Evolutionary conservation across 2,888 invertebrate genomes (phyloP), one percentile per base, ranked within the genome.

Genomic region (Diploptera punctata): DNA sequence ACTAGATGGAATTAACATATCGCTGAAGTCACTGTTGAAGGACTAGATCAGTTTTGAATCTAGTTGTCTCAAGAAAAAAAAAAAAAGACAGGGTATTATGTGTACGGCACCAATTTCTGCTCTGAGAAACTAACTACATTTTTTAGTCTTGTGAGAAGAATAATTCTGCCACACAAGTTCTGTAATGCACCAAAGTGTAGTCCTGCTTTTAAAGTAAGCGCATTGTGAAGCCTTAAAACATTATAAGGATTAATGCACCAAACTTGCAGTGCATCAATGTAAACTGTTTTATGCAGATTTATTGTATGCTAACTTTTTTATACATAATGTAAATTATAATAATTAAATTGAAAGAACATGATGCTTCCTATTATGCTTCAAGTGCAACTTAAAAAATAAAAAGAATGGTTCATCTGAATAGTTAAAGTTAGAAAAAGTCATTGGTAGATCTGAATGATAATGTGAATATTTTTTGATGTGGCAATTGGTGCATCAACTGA

Each of bases 341-440:
- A 57, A 19, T 24, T 57, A 31, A 57, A 57, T 57, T 24, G 26
- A 29, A 57, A 57, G 57, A 57, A 29, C 57, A 57, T 57, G 2
- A 57, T 57, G 57, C 57, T 29, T 57, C 57, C 29, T 57, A n/a
- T n/a, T n/a, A 57, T 57, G 57, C 57, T 57, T 57, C 57, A 57
- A 57, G 57, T 57, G 57, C 57, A 57, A 57, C 57, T 57, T 57
- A 57, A 54, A 24, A n/a, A n/a, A n/a, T n/a, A n/a, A n/a, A n/a
- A n/a, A n/a, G n/a, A n/a, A n/a, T 29, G 29, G 13, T 29, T 57
- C 57, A 29, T 57, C 57, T 57, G 29, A 57, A 57, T 57, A 57
- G 29, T 57, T 54, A 18, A 31, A 57, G 57, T 57, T 57, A 57
- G 29, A 57, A 57, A 57, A 21, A 54, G 57, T 16, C 13, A 26